These are phyloP conservation scores for Gryllus bimaculatus DNA, from an alignment of 1,140 invertebrate species.

Conservation along the genomic window DNA sequence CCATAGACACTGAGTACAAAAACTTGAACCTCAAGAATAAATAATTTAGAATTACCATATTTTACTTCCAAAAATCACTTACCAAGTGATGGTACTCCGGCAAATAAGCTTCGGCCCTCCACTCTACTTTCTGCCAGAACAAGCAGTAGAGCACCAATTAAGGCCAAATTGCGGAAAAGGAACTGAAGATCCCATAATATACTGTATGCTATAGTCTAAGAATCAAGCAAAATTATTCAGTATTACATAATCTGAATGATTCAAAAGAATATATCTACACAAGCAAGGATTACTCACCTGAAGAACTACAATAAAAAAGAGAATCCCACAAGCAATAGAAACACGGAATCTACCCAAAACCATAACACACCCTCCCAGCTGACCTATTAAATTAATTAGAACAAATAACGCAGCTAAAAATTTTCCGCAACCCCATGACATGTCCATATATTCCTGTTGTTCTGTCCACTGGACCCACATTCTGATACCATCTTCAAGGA, in stretches of 20 bases:
- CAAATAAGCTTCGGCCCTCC: slow-evolving; percentile 88
- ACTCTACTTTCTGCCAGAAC: slow-evolving; percentile 89
- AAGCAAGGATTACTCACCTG: slow-evolving; percentile 51
- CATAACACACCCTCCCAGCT: slow-evolving; percentile 91
- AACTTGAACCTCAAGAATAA: neutral
- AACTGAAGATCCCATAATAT: slow-evolving; percentile 98
- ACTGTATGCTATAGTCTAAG: slow-evolving; percentile 92
- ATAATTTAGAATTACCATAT: neutral
- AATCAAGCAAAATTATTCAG: slow-evolving; percentile 26
- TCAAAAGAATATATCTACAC: neutral
- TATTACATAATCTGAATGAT: neutral
- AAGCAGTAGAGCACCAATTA: slow-evolving; percentile 89
- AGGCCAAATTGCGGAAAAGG: slow-evolving; percentile 85
- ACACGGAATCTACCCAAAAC: slow-evolving; percentile 88
- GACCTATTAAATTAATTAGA: slow-evolving; percentile 87
- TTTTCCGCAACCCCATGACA: slow-evolving; percentile 94
- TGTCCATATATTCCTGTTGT: slow-evolving; percentile 96
- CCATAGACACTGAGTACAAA: neutral
- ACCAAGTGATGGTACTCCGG: slow-evolving; percentile 91
- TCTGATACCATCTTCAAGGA: slow-evolving; percentile 96
- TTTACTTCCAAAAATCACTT: slow-evolving; percentile 14
- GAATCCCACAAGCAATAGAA: slow-evolving; percentile 83
- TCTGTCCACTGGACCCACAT: slow-evolving; percentile 99
- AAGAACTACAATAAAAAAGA: slow-evolving; percentile 93
- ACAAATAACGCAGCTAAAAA: slow-evolving; percentile 89